These are phyloP conservation scores for Pyrrhosoma nymphula DNA, from an alignment of 2,888 invertebrate genomes.

Conservation along the genomic window DNA sequence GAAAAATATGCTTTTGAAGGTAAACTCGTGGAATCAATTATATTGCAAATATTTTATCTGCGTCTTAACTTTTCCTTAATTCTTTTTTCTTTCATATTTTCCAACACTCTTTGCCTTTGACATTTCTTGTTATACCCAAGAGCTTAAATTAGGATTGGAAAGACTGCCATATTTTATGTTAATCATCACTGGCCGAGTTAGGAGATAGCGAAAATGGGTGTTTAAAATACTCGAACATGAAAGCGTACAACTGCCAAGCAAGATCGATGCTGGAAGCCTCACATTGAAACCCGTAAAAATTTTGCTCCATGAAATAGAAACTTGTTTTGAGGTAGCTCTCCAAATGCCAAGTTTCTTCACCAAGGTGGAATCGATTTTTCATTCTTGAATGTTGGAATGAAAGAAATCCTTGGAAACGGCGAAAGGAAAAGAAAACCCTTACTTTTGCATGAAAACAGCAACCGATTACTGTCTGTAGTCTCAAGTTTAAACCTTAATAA, in stretches of 20 bases:
- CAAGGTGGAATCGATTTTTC: neutral
- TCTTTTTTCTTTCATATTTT: too few species aligned
- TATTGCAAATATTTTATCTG: too few species aligned
- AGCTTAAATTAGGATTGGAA: neutral
- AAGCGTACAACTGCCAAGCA: slow-evolving; percentile 15
- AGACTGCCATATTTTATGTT: too few species aligned
- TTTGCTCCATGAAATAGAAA: slow-evolving; percentile 30
- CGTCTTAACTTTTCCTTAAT: too few species aligned
- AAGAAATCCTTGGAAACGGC: neutral
- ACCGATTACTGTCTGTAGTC: neutral
- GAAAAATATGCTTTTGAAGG: too few species aligned
- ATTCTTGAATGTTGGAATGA: neutral
- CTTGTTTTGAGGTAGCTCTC: slow-evolving; percentile 10
- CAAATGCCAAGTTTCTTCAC: slow-evolving; percentile 2
- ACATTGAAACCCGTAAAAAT: slow-evolving; percentile 6
- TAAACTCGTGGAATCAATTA: too few species aligned
- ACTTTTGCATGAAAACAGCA: neutral
- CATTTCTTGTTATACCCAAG: too few species aligned
- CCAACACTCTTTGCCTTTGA: too few species aligned
- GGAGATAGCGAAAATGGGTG: neutral
- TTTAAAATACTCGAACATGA: slow-evolving; percentile 16
- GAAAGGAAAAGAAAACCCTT: neutral
- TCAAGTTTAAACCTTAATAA: too few species aligned
- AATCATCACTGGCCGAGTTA: neutral
- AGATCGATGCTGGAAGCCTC: slow-evolving; percentile 35